phyloP scores from a whole-genome alignment of 30 jellyfish, hydroid and myxozoan genomes.

The Euphysa ruthae region DNA sequence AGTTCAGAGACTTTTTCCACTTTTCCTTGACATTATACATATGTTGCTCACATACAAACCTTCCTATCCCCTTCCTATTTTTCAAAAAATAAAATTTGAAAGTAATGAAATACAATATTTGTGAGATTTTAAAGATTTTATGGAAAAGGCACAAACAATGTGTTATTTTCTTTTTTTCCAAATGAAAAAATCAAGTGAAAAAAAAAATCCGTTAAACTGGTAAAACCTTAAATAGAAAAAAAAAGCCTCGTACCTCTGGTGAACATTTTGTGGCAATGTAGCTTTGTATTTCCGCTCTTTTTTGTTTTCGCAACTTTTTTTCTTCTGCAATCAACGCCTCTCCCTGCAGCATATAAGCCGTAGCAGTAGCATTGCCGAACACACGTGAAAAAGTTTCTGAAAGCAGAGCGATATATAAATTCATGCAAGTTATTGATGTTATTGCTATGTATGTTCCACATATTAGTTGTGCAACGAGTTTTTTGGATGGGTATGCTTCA shows the following conservation, averaged over 20 bases:
- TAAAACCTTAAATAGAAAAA: no score
- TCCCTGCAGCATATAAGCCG: constrained; percentile 83
- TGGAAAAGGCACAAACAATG: background rate
- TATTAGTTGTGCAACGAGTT: constrained; percentile 54
- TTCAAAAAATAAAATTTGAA: no score
- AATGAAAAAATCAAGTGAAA: background rate
- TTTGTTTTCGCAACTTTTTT: constrained; percentile 8
- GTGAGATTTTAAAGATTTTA: no score
- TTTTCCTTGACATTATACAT: no score
- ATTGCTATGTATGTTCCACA: constrained; percentile 72
- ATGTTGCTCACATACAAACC: no score
- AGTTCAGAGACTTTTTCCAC: no score
- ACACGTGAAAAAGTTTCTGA: constrained; percentile 89
- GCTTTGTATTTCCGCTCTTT: background rate
- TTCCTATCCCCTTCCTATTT: no score
- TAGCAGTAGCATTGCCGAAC: constrained; percentile 86
- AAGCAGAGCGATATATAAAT: constrained; percentile 75
- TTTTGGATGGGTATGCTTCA: background rate
- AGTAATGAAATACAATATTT: no score
- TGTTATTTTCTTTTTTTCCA: background rate
- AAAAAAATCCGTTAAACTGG: background rate
- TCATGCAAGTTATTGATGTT: constrained; percentile 72
- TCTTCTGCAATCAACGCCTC: constrained; percentile 32
- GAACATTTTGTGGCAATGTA: constrained; percentile 26
- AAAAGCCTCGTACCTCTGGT: constrained; percentile 39